Conservation (phyloP, 2,113 vertebrate species). For the Tympanuchus pallidicinctus region DNA sequence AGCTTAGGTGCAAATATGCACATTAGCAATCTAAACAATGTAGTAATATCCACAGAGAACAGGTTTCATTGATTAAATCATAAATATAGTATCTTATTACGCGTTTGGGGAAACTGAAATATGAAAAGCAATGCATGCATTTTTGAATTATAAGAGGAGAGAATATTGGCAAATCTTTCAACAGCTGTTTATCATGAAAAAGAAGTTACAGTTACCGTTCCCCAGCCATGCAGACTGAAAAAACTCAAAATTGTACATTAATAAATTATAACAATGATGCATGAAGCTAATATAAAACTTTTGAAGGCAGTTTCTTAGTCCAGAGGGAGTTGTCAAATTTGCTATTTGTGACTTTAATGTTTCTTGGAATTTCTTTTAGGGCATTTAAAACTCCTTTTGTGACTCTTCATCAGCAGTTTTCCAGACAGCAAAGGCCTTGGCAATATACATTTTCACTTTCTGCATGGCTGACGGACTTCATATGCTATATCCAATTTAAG, state of each 20-base stretch:
- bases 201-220: slow-evolving; percentile 65
- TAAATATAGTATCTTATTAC: slow-evolving; percentile 50
- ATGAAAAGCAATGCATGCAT: slow-evolving; percentile 42
- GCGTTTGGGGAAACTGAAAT: slow-evolving; percentile 55
- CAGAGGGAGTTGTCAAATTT: slow-evolving; percentile 57
- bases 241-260: slow-evolving; percentile 62
- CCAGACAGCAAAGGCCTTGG: slow-evolving; percentile 53
- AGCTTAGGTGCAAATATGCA: slow-evolving; percentile 57
- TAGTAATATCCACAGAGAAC: slow-evolving; percentile 34
- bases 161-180: slow-evolving; percentile 62
- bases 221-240: slow-evolving; percentile 43
- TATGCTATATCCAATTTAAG: slow-evolving; percentile 75
- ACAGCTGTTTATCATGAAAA: slow-evolving; percentile 73
- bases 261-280: slow-evolving; percentile 73
- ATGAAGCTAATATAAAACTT: slow-evolving; percentile 73
- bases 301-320: slow-evolving; percentile 47
- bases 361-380: slow-evolving; percentile 68
- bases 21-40: slow-evolving; percentile 63
- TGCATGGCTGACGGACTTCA: slow-evolving; percentile 73
- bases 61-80: slow-evolving; percentile 38
- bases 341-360: slow-evolving; percentile 64
- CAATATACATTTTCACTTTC: slow-evolving; percentile 72
- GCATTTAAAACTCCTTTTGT: slow-evolving; percentile 69
- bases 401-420: slow-evolving; percentile 69
- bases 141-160: slow-evolving; percentile 63